Base-by-base conservation (phyloP, 2,113 vertebrate species). In the Copsychus sechellarum region DNA sequence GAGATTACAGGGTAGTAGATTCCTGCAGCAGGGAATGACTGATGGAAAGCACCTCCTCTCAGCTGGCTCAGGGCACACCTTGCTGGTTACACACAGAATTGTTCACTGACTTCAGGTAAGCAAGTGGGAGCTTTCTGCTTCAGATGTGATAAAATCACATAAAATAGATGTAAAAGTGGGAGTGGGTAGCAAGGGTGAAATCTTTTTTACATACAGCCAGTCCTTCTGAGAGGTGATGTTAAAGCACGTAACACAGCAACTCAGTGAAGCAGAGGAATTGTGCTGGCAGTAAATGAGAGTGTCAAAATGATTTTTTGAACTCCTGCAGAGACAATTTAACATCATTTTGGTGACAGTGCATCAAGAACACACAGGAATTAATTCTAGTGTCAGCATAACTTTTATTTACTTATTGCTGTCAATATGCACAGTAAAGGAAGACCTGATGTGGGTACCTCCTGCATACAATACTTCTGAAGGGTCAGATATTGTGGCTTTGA, bases 331-430 rank as follows among this genome's bases (percentile, higher is more conserved):
- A 58, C 65, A 84, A 73, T 87, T 84, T 51, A 76, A 82, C 81
- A 74, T 73, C 19, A 77, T 74, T 87, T 88, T 36, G 51, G 76
- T 60, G 92, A 77, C 86, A 67, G 53, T 3, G 18, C 60, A 81
- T 47, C 56, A 92, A 88, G 70, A 89, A 90, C 58, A 92, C 78
- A 60, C 53, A 70, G 25, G 20, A 87, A 79, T 70, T 91, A 58
- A 45, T 58, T 89, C 82, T 45, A 54, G 56, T 36, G 80, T 86
- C 77, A 84, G 73, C 43, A 12, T 80, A 85, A 86, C 45, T 81
- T 95, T 94, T 90, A 94, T 91, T 95, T 92, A 71, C 84, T 79
- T 94, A 96, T 93, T 96, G 93, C 94, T 96, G 77, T 95, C 69
- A 84, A 91, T 88, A 93, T 84, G 67, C 82, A 96, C 62, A 77